Evolutionary conservation across 2,113 vertebrate species (phyloP), one percentile per base, ranked within the genome.

Genomic region (Phyllostomus discolor): DNA sequence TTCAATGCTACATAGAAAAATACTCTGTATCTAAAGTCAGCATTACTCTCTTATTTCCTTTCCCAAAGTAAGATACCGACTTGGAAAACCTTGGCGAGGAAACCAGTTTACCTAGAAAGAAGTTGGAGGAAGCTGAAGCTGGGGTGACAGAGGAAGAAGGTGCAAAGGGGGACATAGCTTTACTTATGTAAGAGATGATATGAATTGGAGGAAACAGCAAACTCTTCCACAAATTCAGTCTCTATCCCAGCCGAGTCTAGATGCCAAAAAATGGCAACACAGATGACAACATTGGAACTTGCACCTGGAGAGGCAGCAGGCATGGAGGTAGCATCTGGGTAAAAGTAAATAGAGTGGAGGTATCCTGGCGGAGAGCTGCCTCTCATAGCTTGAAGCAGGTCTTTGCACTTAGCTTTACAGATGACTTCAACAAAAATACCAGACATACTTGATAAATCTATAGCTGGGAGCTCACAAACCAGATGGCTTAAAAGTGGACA

Each of bases 371-470:
- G 57, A 90, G 50, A 96, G 2, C 52, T 59, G 24, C 31, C 26
- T 66, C 69, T 50, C 41, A 5, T 10, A 78, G 38, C 70, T 92
- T 46, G 81, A 83, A 88, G 76, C 20, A 95, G 64, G 28, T n/a
- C 62, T 90, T 91, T 83, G 9, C 46, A 10, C 69, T 91, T 67
- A 79, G 38, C 8, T 70, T 95, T 87, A 76, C 66, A 95, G 46
- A 95, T 85, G 66, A 78, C 81, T 95, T 87, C 50, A 7, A 92
- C 38, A 31, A 94, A 84, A 95, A 83, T 76, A 70, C 26, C 43
- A 80, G 83, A 48, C 5, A 38, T 9, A 48, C 52, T 67, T 95
- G 76, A 90, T 76, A 24, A 75, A 92, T 84, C 57, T 95, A 1
- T 57, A 81, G 78, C 91, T 88, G 52, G 75, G 43, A 92, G 85